These are phyloP conservation scores for Natrix natrix DNA, from an alignment of 2,797 vertebrate genomes.

Conservation along the genomic window DNA sequence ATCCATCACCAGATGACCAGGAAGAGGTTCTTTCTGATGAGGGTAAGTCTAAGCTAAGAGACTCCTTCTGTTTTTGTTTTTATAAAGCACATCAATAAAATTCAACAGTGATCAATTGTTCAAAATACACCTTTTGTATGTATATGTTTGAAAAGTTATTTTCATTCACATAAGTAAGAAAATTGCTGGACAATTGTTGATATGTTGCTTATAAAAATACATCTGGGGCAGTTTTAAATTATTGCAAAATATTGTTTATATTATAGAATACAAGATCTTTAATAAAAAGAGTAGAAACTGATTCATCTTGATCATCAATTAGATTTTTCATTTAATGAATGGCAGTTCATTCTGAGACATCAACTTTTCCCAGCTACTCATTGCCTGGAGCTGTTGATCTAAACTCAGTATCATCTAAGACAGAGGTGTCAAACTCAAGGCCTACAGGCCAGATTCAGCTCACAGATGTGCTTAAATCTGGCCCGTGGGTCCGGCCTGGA, in stretches of 20 bases:
- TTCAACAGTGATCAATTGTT: neutral
- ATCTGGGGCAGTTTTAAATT: neutral
- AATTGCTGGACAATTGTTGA: neutral
- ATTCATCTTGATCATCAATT: neutral
- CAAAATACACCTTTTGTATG: neutral
- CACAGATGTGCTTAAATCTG: too few species aligned
- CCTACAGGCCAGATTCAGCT: too few species aligned
- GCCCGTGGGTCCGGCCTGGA: too few species aligned
- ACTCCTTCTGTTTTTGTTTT: neutral
- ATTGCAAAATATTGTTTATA: neutral
- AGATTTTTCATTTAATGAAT: neutral
- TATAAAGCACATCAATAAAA: neutral
- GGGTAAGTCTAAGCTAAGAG: constrained; percentile 71
- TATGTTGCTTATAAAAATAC: neutral
- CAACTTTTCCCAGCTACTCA: neutral
- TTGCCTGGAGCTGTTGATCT: neutral
- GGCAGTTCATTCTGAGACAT: neutral
- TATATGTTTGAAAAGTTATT: neutral
- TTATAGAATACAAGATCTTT: neutral
- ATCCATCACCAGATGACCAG: constrained; percentile 85
- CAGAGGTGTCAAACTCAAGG: too few species aligned
- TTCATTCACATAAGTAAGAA: neutral
- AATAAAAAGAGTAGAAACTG: neutral
- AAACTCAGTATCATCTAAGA: neutral
- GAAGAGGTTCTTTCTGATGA: constrained; percentile 78